These are phyloP conservation scores for Potorous gilbertii DNA, from an alignment of 2,797 vertebrate species.

Conservation along the genomic window DNA sequence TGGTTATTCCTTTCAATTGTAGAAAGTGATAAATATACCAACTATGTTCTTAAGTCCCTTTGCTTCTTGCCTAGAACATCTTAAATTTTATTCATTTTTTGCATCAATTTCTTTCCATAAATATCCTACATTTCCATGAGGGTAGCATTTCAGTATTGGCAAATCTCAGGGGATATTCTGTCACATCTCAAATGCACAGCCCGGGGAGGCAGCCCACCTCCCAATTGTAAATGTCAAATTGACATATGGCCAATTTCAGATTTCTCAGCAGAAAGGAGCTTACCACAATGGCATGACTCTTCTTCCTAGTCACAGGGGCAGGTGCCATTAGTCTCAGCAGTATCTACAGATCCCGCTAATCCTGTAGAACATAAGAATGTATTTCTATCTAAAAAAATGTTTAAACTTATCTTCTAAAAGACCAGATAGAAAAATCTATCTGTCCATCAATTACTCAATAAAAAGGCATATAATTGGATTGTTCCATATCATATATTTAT, in stretches of 20 bases:
- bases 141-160: background rate
- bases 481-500: background rate
- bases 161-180: background rate
- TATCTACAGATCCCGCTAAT: background rate
- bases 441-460: background rate
- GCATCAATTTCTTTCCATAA: background rate
- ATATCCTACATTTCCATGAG: background rate
- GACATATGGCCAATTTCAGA: background rate
- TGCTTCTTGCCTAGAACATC: background rate
- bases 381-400: background rate
- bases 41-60: background rate
- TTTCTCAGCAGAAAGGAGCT: background rate
- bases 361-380: background rate
- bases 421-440: background rate
- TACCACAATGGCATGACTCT: background rate
- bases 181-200: background rate
- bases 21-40: background rate
- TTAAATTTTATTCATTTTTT: background rate
- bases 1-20: background rate
- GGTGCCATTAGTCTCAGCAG: background rate
- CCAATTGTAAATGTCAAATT: background rate
- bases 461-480: background rate
- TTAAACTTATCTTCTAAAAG: background rate
- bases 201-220: background rate
- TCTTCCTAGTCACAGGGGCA: background rate